Evolutionary conservation across 2,797 vertebrate genomes (phyloP), one percentile per base, ranked within the genome.

Genomic region (Lepilemur ruficaudatus): DNA sequence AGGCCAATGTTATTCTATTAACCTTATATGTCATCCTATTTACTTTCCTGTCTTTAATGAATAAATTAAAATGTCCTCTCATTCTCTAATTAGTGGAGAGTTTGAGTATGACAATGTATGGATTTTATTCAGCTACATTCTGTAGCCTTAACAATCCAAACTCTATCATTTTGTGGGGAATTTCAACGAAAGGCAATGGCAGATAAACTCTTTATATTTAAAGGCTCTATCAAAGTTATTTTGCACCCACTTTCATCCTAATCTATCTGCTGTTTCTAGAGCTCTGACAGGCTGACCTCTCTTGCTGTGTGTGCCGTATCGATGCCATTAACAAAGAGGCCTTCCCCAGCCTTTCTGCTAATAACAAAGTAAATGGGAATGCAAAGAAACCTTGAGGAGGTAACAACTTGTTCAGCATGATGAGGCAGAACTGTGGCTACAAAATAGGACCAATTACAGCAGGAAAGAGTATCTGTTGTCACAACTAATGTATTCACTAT

Each of bases 311-410:
- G 90, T 96, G 97, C 97, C 83, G 52, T 98, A 98, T 97, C 97
- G 98, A 98, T 98, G 98, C 95, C 97, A 98, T 98, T 98, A 98
- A 94, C 52, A 95, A 98, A 97, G 97, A 98, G 98, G 93, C 97
- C 91, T 89, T 98, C 96, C 97, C 97, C 97, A 98, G 97, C 81
- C 78, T 97, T 98, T 98, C 97, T 96, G 96, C 93, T 96, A 97
- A 98, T 98, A 98, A 98, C 98, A 98, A 98, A 98, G 98, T 98
- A 98, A 98, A 98, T 97, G 97, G 96, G 98, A 98, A 98, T 94
- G 69, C 38, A 95, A 86, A 88, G 48, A 97, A 98, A 98, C 93
- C 97, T 98, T 94, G 65, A 96, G 96, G 97, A 98, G 89, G 98
- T 95, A 98, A 98, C 97, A 98, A 96, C 80, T 98, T 98, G 93